These are phyloP conservation scores for Cataglyphis cursor DNA, from an alignment of 2,888 invertebrate species.

Conservation along the genomic window DNA sequence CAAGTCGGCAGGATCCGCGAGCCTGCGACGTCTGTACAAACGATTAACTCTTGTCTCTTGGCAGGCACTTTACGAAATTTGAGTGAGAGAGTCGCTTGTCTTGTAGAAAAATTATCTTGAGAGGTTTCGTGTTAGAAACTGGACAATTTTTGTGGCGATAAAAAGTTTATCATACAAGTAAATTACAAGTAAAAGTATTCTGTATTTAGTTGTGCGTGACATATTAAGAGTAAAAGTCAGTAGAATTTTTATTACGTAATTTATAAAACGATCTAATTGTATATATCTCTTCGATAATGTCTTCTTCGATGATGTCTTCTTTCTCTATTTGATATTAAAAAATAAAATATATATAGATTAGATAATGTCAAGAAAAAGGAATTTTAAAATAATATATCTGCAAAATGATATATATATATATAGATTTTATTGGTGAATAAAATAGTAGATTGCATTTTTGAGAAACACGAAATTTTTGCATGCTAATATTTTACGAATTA, in stretches of 20 bases:
- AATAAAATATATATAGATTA: neutral
- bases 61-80: conserved; percentile 8
- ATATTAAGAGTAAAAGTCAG: neutral
- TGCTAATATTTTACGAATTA: neutral
- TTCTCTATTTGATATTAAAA: neutral
- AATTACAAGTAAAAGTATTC: neutral
- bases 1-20: conserved; percentile 13
- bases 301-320: neutral
- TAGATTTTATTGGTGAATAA: neutral
- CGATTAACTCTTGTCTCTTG: conserved; percentile 39
- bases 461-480: neutral
- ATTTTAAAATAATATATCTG: neutral
- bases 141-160: neutral
- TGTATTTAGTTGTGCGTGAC: neutral
- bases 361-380: neutral
- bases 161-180: neutral
- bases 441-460: neutral
- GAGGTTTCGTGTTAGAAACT: neutral
- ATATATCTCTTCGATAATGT: neutral
- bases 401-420: neutral
- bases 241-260: neutral
- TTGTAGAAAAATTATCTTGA: neutral
- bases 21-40: conserved; percentile 58
- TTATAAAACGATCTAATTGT: neutral
- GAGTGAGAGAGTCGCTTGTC: conserved; percentile 16